Percentiles rank a stretch among this genome's conserved stretches.
These are phyloP conservation scores for Tragelaphus buxtoni DNA, from an alignment of 2,113 vertebrate genomes.

Conservation along the genomic window DNA sequence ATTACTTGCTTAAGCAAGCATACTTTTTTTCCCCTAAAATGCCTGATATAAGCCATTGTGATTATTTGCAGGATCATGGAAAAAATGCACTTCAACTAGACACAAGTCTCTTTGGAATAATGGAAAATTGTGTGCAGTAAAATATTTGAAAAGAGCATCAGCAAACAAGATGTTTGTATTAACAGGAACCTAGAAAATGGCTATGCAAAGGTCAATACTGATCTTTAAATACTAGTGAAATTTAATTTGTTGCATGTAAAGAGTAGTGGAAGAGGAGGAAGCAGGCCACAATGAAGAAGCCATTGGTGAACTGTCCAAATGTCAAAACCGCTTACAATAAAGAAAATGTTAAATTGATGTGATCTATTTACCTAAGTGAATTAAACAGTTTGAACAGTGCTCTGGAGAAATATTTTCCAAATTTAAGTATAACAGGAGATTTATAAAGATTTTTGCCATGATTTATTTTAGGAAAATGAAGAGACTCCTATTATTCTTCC, in stretches of 20 bases:
- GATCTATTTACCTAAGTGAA: slow-evolving; percentile 57
- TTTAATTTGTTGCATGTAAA: slow-evolving; percentile 75
- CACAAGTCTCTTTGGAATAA: slow-evolving; percentile 75
- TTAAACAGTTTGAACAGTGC: slow-evolving; percentile 55
- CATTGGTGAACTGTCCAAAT: slow-evolving; percentile 70
- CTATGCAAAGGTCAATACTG: slow-evolving; percentile 74
- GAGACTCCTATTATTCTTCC: not conserved
- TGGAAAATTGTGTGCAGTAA: slow-evolving; percentile 71
- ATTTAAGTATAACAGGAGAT: slow-evolving; percentile 60
- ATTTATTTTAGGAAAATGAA: slow-evolving; percentile 42
- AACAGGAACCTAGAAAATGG: slow-evolving; percentile 71
- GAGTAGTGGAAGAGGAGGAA: slow-evolving; percentile 62
- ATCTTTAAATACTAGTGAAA: slow-evolving; percentile 79
- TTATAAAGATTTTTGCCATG: slow-evolving; percentile 47
- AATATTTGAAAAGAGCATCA: slow-evolving; percentile 72
- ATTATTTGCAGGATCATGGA: slow-evolving; percentile 60
- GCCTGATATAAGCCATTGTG: slow-evolving; percentile 67
- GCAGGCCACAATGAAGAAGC: slow-evolving; percentile 45
- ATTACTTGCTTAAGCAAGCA: slow-evolving; percentile 72
- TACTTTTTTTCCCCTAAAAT: slow-evolving; percentile 50
- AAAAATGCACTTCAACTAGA: slow-evolving; percentile 55
- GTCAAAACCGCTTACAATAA: slow-evolving; percentile 55
- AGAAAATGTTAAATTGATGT: slow-evolving; percentile 62
- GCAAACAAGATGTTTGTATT: slow-evolving; percentile 75
- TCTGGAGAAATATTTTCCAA: slow-evolving; percentile 50